These are phyloP conservation scores for Pterocles burchelli DNA, from an alignment of 2,113 vertebrate species.

Conservation along the genomic window DNA sequence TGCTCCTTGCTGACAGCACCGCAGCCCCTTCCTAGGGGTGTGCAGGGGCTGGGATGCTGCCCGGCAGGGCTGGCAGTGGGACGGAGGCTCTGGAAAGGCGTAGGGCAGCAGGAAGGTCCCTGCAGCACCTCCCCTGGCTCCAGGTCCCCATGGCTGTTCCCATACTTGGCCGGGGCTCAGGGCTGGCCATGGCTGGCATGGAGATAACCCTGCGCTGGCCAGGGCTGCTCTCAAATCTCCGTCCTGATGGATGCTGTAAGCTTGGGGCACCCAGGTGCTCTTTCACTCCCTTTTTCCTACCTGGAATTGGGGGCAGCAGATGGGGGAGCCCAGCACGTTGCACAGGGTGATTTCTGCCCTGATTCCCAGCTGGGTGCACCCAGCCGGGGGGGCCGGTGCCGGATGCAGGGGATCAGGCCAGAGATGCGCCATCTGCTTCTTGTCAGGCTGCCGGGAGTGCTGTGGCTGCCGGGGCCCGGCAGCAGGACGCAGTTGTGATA, in stretches of 20 bases:
- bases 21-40: accelerated
- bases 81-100: not conserved
- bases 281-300: not conserved
- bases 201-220: not conserved
- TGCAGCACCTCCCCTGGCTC: not conserved
- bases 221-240: not conserved
- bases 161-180: not conserved
- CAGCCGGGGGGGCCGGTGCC: not conserved
- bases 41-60: accelerated
- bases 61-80: not conserved
- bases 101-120: not conserved
- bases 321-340: accelerated
- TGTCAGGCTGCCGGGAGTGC: conserved; percentile 49
- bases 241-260: not conserved
- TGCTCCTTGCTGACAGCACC: accelerated
- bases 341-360: not conserved
- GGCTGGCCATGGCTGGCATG: not conserved
- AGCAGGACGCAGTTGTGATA: conserved; percentile 49
- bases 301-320: not conserved
- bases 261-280: not conserved
- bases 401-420: conserved; percentile 42
- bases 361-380: not conserved
- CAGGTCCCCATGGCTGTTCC: not conserved
- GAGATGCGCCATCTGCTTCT: conserved; percentile 73
- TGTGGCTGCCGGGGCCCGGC: not conserved